Evolutionary conservation across 2,113 vertebrate genomes (phyloP), one percentile per base, ranked within the genome.

Genomic region (Scytalopus superciliaris): DNA sequence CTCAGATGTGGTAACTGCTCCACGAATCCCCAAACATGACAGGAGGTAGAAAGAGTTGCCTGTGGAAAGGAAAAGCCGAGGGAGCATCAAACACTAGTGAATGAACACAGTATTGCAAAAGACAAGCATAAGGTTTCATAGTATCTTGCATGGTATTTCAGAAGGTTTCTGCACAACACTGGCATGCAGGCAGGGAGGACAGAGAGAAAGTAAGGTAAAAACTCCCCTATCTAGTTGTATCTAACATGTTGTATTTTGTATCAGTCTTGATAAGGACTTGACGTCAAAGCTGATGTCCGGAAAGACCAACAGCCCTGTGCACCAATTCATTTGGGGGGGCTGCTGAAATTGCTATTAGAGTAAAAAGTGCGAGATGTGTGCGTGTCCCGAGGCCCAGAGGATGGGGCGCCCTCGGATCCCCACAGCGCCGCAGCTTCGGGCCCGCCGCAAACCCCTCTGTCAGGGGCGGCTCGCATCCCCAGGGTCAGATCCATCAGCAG

Each of bases 321-420:
- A 30, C 40, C 33, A 60, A 8, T 33, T 84, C 5, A 42, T 39
- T 9, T 24, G 21, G 42, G 62, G 35, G 44, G 12, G 35, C 47
- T 55, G 52, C 57, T 75, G 23, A 67, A 78, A 82, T 4, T 31
- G 79, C 50, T 47, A 39, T 0, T n/a, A n/a, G n/a, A n/a, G n/a
- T n/a, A n/a, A 50, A n/a, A 81, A 81, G 35, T 30, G 55, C 23
- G 25, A 12, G 25, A 12, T 19, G 8, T 66, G 25, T 78, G 40
- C 11, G 33, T 55, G 35, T 13, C 19, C 33, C n/a, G 17, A 64
- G 27, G 39, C 27, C 14, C 4, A 5, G 27, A 9, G 0, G 0
- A 30, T 4, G 4, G 50, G 37, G 70, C 66, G 44, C 24, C 50
- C 44, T 22, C 28, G 66, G 12, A 37, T n/a, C 72, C 39, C 59